These are phyloP conservation scores for Murina feae DNA, from an alignment of 2,113 vertebrate species.

Conservation along the genomic window DNA sequence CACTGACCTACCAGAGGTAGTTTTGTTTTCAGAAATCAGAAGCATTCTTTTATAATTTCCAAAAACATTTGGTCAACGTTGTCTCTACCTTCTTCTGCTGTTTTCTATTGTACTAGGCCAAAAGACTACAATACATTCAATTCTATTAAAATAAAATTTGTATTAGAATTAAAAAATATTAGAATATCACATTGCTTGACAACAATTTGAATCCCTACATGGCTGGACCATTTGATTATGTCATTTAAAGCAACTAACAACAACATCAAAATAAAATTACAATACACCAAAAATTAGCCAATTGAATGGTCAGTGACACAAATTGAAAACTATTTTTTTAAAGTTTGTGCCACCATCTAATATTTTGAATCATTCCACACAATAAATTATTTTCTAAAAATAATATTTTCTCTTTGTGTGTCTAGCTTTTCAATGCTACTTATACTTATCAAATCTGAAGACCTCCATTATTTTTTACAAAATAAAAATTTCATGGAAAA, in stretches of 20 bases:
- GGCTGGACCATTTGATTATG: not conserved
- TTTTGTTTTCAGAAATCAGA: conserved; percentile 15
- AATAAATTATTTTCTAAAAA: not conserved
- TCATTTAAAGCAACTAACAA: conserved; percentile 5
- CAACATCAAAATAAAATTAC: not conserved
- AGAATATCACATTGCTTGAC: not conserved
- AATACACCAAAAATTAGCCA: not conserved
- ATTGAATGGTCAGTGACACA: not conserved
- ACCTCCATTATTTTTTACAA: not conserved
- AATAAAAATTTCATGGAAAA: too few relatives aligned
- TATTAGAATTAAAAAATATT: not conserved
- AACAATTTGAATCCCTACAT: not conserved
- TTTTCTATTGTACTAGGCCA: not conserved
- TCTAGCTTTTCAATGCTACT: not conserved
- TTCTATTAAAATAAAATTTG: not conserved
- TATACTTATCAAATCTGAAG: not conserved
- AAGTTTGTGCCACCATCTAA: not conserved
- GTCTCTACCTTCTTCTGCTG: not conserved
- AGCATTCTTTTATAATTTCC: not conserved
- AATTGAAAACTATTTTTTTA: not conserved
- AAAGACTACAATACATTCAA: not conserved
- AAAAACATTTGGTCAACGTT: not conserved
- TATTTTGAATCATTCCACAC: not conserved
- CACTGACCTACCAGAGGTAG: not conserved
- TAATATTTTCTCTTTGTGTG: not conserved